Evolutionary conservation across 2,797 vertebrate genomes (phyloP).

Genomic region (Craterocephalus amniculus): DNA sequence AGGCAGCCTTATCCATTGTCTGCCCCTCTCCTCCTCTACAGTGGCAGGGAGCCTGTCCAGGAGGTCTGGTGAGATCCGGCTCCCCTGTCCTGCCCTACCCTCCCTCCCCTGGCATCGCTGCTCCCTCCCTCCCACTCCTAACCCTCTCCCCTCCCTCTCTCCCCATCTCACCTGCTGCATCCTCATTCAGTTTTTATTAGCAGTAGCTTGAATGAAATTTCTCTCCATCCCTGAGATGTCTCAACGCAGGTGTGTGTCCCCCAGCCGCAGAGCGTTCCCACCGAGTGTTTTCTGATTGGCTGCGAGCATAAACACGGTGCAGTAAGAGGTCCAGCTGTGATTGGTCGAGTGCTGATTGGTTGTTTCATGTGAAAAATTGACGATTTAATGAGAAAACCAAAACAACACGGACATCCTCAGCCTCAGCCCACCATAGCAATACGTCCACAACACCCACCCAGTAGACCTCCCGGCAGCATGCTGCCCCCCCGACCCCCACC

Average conservation of each 20-base stretch:
- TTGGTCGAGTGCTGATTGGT: slow-evolving; percentile 42
- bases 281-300: slow-evolving; percentile 32
- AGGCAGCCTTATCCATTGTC: slow-evolving; percentile 85
- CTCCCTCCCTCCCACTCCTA: slow-evolving; percentile 43
- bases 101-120: slow-evolving; percentile 30
- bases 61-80: slow-evolving; percentile 96
- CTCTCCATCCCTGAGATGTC: slow-evolving; percentile 28
- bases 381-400: neutral
- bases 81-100: slow-evolving; percentile 62
- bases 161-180: slow-evolving; percentile 36
- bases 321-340: slow-evolving; percentile 34
- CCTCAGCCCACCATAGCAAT: slow-evolving; percentile 40
- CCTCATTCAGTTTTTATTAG: slow-evolving; percentile 42
- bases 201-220: slow-evolving; percentile 29
- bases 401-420: neutral
- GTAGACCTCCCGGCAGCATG: slow-evolving; percentile 61
- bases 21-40: slow-evolving; percentile 94
- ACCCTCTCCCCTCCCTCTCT: neutral
- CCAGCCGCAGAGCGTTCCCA: slow-evolving; percentile 36
- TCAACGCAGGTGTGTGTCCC: slow-evolving; percentile 24
- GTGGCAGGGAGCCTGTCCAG: slow-evolving; percentile 91
- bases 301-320: slow-evolving; percentile 36
- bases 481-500: slow-evolving; percentile 45
- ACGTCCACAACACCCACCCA: slow-evolving; percentile 20
- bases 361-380: neutral